These are phyloP conservation scores for Anguilla japonica DNA, from an alignment of 2,113 vertebrate species.

Conservation along the genomic window DNA sequence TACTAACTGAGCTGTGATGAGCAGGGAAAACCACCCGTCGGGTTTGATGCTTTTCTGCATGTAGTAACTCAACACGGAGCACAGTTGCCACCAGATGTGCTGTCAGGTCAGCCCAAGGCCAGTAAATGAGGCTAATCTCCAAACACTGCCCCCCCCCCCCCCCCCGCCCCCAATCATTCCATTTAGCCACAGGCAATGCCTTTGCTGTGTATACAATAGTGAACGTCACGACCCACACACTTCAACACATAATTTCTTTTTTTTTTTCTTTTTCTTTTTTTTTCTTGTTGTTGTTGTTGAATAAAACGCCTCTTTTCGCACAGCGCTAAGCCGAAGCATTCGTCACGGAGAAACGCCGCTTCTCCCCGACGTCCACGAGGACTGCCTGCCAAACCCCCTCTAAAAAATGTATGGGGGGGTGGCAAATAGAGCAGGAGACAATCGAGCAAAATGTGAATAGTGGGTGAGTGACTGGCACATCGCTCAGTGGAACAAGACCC, in stretches of 20 bases:
- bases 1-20: background rate
- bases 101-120: background rate
- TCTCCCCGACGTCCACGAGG: conserved; percentile 51
- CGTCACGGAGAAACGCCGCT: conserved; percentile 26
- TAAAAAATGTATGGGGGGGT: conserved; percentile 21
- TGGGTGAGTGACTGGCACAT: conserved; percentile 34
- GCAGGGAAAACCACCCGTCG: too few species aligned
- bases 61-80: background rate
- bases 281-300: too few species aligned
- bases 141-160: conserved; percentile 6
- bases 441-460: conserved; percentile 25
- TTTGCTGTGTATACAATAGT: background rate
- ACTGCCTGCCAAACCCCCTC: conserved; percentile 37
- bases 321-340: conserved; percentile 31
- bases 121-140: conserved; percentile 34
- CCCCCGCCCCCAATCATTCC: background rate
- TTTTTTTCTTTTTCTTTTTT: too few species aligned
- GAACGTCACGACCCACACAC: too few species aligned
- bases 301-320: background rate
- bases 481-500: background rate
- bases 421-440: conserved; percentile 36
- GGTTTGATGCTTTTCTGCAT: background rate
- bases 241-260: background rate
- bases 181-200: background rate
- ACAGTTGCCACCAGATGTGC: background rate